A percentile compares a stretch with the other conserved stretches of the same genome.
Conservation (phyloP, 2,888 invertebrate species). For the Blomia tropicalis region DNA sequence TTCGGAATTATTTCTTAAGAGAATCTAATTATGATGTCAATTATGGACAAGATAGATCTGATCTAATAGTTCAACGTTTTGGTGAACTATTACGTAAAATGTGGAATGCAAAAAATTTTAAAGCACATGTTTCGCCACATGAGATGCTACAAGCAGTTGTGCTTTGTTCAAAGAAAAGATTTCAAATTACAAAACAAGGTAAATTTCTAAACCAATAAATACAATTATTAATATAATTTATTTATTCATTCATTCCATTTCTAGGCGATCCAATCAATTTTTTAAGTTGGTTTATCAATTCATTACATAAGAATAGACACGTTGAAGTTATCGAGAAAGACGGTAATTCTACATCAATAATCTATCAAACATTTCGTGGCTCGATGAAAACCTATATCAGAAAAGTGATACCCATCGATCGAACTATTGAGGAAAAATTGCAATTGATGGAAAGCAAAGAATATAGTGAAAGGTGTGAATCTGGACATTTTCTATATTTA, state of each 20-base stretch:
- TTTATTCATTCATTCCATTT: conserved; percentile 23
- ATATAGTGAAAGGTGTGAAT: conserved; percentile 46
- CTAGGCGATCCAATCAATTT: conserved; percentile 77
- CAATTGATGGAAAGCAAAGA: conserved; percentile 23
- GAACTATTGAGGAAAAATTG: conserved; percentile 25
- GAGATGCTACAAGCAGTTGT: conserved; percentile 99
- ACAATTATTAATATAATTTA: conserved; percentile 13
- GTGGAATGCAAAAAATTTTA: conserved; percentile 98
- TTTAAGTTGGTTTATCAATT: conserved; percentile 93
- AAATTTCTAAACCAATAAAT: too few species aligned
- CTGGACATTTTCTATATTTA: conserved; percentile 84
- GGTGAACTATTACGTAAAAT: conserved; percentile 90
- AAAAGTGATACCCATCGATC: conserved; percentile 29
- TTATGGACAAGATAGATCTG: not conserved
- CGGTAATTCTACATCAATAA: conserved; percentile 68
- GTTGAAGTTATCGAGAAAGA: conserved; percentile 71
- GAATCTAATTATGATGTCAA: conserved; percentile 95
- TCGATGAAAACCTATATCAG: conserved; percentile 39
- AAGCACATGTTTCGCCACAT: conserved; percentile 97
- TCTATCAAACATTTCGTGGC: conserved; percentile 77
- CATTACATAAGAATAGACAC: conserved; percentile 50
- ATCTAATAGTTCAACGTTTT: conserved; percentile 66
- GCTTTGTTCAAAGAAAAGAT: conserved; percentile 81
- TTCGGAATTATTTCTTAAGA: conserved; percentile 82
- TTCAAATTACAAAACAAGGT: conserved; percentile 95